These are phyloP conservation scores for Chlorodrepanis virens DNA, from an alignment of 2,113 vertebrate species.

Conservation along the genomic window DNA sequence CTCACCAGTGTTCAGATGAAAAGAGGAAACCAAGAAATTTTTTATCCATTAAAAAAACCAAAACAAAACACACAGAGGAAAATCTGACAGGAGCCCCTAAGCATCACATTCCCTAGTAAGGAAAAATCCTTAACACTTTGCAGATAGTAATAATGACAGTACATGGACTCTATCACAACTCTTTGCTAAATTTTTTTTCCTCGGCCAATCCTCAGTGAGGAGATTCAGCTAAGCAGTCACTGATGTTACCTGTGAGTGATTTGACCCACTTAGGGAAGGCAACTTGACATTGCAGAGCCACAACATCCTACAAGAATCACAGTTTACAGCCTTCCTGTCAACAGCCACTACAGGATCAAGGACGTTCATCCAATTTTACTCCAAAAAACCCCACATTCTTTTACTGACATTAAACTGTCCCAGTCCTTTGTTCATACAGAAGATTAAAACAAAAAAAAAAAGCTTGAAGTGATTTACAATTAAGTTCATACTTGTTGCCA, in stretches of 20 bases:
- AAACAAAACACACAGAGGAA: rapidly evolving
- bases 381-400: background rate
- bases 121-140: background rate
- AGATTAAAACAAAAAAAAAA: background rate
- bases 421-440: background rate
- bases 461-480: background rate
- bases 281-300: background rate
- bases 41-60: background rate
- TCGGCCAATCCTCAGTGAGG: background rate
- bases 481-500: background rate
- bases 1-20: background rate
- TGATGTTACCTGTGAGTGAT: background rate
- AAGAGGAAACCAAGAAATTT: background rate
- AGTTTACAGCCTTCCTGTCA: background rate
- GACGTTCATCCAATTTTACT: background rate
- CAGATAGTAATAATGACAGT: background rate
- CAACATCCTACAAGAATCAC: background rate
- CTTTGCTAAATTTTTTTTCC: background rate
- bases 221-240: background rate
- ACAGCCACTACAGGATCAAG: background rate
- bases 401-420: background rate
- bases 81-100: background rate
- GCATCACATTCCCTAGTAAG: rapidly evolving
- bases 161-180: background rate
- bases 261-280: background rate